Evolutionary conservation across 2,888 invertebrate genomes (phyloP).

Genomic region (Silvanus unidentatus): DNA sequence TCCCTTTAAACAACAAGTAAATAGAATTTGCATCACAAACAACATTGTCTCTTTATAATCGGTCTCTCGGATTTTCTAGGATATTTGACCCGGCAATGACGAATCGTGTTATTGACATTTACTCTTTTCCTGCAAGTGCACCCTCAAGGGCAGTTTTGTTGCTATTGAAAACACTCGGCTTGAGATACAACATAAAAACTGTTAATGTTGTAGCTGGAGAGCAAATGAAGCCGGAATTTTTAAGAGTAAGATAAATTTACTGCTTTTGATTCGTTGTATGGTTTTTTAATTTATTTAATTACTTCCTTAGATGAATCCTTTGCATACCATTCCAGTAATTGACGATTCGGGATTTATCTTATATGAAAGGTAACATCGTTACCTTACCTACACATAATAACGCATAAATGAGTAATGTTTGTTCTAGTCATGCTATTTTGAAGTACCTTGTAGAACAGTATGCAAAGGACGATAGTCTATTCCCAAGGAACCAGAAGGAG

Average conservation of each 20-base stretch:
- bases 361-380: slow-evolving; percentile 58
- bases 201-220: slow-evolving; percentile 58
- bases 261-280: background rate
- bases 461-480: slow-evolving; percentile 57
- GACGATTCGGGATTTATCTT: slow-evolving; percentile 65
- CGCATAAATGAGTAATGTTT: slow-evolving; percentile 2
- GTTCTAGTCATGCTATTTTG: slow-evolving; percentile 61
- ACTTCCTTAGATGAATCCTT: slow-evolving; percentile 59
- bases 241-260: slow-evolving; percentile 52
- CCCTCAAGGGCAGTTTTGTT: slow-evolving; percentile 59
- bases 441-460: slow-evolving; percentile 61
- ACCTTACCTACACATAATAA: background rate
- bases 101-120: slow-evolving; percentile 51
- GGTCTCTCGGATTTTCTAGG: slow-evolving; percentile 16
- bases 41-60: background rate
- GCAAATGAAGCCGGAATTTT: slow-evolving; percentile 59
- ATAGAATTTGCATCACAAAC: background rate
- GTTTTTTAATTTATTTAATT: slow-evolving; percentile 8
- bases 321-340: slow-evolving; percentile 67
- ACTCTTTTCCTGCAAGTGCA: slow-evolving; percentile 59
- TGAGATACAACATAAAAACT: slow-evolving; percentile 60
- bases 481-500: slow-evolving; percentile 58
- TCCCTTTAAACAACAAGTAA: slow-evolving; percentile 33
- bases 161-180: slow-evolving; percentile 58
- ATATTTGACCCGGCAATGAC: slow-evolving; percentile 29